phyloP scores from a whole-genome alignment of 1,140 invertebrate genomes.

The Pemphigus obesinymphae region DNA sequence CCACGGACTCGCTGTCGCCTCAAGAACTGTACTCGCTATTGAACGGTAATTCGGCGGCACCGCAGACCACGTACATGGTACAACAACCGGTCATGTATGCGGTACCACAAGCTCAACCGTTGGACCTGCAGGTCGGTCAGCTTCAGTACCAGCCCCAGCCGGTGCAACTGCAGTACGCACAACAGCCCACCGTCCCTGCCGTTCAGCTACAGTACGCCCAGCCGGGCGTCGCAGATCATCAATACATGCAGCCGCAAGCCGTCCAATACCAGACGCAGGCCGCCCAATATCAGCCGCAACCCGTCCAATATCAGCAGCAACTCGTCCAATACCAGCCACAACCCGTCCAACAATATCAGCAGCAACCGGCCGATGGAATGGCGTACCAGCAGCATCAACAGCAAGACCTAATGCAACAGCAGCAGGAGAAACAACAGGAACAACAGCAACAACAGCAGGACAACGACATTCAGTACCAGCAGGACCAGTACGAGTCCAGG shows the following conservation, averaged over 20 bases:
- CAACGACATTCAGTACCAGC: neutral
- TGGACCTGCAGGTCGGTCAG: neutral
- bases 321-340: constrained; percentile 19
- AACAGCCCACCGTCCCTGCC: neutral
- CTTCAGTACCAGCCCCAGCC: neutral
- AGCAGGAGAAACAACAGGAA: neutral
- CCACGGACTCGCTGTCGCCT: constrained; percentile 52
- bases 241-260: neutral
- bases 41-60: constrained; percentile 50
- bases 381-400: constrained; percentile 41
- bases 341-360: neutral
- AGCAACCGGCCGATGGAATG: constrained; percentile 43
- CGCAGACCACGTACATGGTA: neutral
- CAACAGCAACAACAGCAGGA: constrained; percentile 17
- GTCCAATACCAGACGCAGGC: neutral
- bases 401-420: neutral
- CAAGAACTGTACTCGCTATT: constrained; percentile 57
- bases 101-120: neutral
- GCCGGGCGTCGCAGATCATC: neutral
- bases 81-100: constrained; percentile 11
- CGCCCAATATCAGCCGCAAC: neutral
- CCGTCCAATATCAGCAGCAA: neutral
- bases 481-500: constrained; percentile 9
- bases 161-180: neutral
- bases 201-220: constrained; percentile 10